Conservation (phyloP, 2,888 invertebrate species). For the Resseliella maxima region DNA sequence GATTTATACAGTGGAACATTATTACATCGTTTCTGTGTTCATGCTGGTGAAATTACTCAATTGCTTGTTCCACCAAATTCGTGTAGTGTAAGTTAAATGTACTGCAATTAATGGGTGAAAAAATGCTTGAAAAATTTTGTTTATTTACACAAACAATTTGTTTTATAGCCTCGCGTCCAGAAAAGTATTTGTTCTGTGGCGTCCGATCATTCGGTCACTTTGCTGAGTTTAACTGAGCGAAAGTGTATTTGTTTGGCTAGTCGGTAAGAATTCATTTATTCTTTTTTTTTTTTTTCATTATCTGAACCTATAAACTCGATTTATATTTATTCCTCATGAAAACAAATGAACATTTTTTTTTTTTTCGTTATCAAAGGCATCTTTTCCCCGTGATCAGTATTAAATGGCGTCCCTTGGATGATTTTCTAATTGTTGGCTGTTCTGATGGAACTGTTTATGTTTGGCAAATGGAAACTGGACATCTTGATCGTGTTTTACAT, state of each 20-base stretch:
- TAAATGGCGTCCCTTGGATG: conserved; percentile 96
- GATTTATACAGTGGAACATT: conserved; percentile 90
- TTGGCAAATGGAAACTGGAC: conserved; percentile 99
- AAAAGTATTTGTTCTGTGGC: conserved; percentile 97
- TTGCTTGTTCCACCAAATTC: conserved; percentile 93
- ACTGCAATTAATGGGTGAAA: background rate
- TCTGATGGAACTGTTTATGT: conserved; percentile 98
- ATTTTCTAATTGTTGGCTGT: conserved; percentile 97
- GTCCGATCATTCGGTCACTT: conserved; percentile 96
- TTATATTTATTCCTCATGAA: no score
- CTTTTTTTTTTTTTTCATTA: no score
- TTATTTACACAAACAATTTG: conserved; percentile 61
- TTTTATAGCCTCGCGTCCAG: conserved; percentile 84
- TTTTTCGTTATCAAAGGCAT: conserved; percentile 72
- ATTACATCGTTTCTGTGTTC: conserved; percentile 95
- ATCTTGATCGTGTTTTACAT: conserved; percentile 93
- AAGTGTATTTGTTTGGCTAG: conserved; percentile 94
- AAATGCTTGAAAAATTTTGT: conserved; percentile 19
- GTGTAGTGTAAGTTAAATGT: conserved; percentile 76
- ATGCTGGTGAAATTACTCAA: conserved; percentile 97
- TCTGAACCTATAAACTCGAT: no score
- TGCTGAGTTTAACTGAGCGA: conserved; percentile 86
- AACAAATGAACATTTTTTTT: background rate
- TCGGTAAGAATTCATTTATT: no score
- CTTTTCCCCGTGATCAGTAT: conserved; percentile 95